Evolutionary conservation across 2,113 vertebrate genomes (phyloP), one percentile per base, ranked within the genome.

Genomic region (Megaceryle torquata): DNA sequence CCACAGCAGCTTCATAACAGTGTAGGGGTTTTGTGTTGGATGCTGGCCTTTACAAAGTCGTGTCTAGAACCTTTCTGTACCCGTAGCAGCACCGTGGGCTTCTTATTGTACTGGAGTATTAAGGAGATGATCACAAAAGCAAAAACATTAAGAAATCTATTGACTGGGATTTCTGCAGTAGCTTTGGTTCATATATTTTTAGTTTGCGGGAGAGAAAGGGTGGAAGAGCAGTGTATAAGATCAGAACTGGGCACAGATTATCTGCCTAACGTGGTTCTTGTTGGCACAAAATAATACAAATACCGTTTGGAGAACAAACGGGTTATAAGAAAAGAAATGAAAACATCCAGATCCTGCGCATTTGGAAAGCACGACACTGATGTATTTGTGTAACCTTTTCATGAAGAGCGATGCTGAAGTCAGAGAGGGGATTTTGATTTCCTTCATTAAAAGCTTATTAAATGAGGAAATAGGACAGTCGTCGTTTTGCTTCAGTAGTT

Each of bases 361-460:
- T 96, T 96, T 87, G 95, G 96, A 93, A 97, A 93, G 92, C 91
- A 57, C 91, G 96, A 90, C 96, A 94, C 56, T 88, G 95, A 97
- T 97, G 82, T 95, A 97, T 98, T 98, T 97, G 95, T 94, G 69
- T 97, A 97, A 98, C 97, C 97, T 97, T 97, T 97, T 96, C 89
- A 87, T 29, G 77, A 96, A 95, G 90, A 97, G 87, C 33, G 16
- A 25, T 92, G 89, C 91, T 87, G 69, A 95, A 96, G 92, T 97
- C 97, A 91, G 94, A 96, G 89, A 88, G 65, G 57, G 65, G 91
- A 94, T 95, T 98, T 97, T 96, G 87, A 93, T 94, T 98, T 97
- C 95, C 97, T 98, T 98, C 98, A 98, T 98, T 98, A 98, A 98
- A 98, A 97, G 97, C 98, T 97, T 98, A 98, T 98, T 98, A 98